phyloP scores from a whole-genome alignment of 2,113 vertebrate genomes.

The Trachemys scripta region DNA sequence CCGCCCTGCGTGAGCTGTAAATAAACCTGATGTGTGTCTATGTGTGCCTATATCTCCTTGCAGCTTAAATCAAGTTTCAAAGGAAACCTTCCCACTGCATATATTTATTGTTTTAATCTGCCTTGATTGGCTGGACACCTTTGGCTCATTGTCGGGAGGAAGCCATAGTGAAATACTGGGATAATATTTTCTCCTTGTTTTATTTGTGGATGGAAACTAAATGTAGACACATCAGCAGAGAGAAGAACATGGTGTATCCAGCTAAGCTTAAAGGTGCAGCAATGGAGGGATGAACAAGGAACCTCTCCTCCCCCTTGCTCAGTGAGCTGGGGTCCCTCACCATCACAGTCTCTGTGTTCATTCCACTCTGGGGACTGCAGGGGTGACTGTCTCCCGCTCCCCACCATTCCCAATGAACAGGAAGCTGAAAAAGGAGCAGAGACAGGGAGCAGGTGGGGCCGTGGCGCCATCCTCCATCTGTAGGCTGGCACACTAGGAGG shows the following conservation, averaged over 20 bases:
- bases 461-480: background rate
- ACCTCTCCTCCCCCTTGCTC: background rate
- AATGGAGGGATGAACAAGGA: background rate
- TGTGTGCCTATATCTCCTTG: accelerated
- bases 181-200: background rate
- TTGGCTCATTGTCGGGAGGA: background rate
- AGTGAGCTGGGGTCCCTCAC: background rate
- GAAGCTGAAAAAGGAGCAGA: background rate
- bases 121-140: accelerated
- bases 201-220: background rate
- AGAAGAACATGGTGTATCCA: background rate
- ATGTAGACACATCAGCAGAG: background rate
- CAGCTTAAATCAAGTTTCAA: background rate
- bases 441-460: background rate
- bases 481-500: background rate
- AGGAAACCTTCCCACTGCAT: background rate
- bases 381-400: background rate
- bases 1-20: background rate
- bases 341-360: background rate
- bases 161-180: accelerated
- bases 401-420: background rate
- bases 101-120: background rate
- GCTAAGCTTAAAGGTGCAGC: background rate
- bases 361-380: background rate
- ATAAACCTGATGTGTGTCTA: background rate